Percentiles rank a stretch among this genome's conserved stretches.
phyloP scores from a whole-genome alignment of 2,797 vertebrate genomes.

The Anas acuta region DNA sequence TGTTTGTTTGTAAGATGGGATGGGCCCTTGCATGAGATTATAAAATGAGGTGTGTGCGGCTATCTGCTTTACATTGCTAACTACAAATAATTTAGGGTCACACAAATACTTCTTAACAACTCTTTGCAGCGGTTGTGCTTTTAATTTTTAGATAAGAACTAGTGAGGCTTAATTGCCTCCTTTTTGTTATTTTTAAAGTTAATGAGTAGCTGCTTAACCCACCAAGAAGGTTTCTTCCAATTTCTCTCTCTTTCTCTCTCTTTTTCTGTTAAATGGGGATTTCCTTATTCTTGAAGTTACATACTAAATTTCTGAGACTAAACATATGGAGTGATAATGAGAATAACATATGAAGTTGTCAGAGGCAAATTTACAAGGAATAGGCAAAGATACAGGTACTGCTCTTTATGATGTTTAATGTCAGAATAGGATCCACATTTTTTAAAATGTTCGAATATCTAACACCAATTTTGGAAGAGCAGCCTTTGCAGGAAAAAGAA shows the following conservation, averaged over 20 bases:
- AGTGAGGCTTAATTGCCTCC: neutral
- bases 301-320: neutral
- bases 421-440: neutral
- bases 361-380: neutral
- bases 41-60: neutral
- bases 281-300: neutral
- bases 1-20: neutral
- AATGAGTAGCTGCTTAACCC: neutral
- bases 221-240: accelerated
- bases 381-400: neutral
- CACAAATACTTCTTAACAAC: neutral
- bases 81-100: neutral
- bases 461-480: neutral
- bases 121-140: neutral
- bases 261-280: neutral
- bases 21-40: neutral
- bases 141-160: neutral
- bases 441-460: neutral
- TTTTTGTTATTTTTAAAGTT: neutral
- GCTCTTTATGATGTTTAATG: neutral
- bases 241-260: too few species aligned
- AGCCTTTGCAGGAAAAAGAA: neutral
- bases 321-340: too few species aligned
- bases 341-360: neutral
- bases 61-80: neutral